A percentile compares a stretch with the other conserved stretches of the same genome.
Evolutionary conservation across 2,888 invertebrate genomes (phyloP).

Genomic region (Thalpophila matura): DNA sequence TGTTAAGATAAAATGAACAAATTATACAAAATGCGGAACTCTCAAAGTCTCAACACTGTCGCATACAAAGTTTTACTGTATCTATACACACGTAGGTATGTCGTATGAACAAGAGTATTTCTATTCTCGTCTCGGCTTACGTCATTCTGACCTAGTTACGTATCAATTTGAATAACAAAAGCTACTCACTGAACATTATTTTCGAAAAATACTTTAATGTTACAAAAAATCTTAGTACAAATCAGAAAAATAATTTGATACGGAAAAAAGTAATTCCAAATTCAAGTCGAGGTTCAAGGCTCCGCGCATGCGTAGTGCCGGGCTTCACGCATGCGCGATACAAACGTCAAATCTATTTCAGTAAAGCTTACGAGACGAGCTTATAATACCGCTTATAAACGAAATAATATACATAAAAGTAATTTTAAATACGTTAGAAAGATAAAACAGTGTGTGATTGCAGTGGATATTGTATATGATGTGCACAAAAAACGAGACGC

Average conservation of each 20-base stretch:
- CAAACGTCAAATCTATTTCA: constrained; percentile 87
- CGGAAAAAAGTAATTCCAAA: constrained; percentile 6
- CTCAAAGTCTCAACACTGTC: constrained; percentile 41
- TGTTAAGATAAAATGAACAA: constrained; percentile 14
- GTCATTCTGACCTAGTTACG: constrained; percentile 48
- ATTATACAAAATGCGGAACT: constrained; percentile 48
- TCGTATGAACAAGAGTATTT: constrained; percentile 20
- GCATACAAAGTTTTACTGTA: constrained; percentile 35
- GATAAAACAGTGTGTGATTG: constrained; percentile 38
- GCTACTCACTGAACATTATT: constrained; percentile 2
- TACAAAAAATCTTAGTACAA: not conserved
- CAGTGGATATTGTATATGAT: constrained; percentile 38
- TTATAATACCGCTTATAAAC: constrained; percentile 51
- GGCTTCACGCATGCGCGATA: constrained; percentile 74
- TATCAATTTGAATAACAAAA: constrained; percentile 37
- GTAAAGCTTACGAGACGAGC: constrained; percentile 76
- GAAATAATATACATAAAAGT: constrained; percentile 58
- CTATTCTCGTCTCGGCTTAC: constrained; percentile 42
- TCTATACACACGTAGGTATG: constrained; percentile 4
- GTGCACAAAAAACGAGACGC: constrained; percentile 41
- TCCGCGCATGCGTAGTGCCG: constrained; percentile 77
- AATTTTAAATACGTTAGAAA: constrained; percentile 26
- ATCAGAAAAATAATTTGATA: not conserved
- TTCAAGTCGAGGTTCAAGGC: constrained; percentile 11
- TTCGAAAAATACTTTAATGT: not conserved